Evolutionary conservation across 1,140 invertebrate species (phyloP).

Genomic region (Chrysoperla carnea): DNA sequence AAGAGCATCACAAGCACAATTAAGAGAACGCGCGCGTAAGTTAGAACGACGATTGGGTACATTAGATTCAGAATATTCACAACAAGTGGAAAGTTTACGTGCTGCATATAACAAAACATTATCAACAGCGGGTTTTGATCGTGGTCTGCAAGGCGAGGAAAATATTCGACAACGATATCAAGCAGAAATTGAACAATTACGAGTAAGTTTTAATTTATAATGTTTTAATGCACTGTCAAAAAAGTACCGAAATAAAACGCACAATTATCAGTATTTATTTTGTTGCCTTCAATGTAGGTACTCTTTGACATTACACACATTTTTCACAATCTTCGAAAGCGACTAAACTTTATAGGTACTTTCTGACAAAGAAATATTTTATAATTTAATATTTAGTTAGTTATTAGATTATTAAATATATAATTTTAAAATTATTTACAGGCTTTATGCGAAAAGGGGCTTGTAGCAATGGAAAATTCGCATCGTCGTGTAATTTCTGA

Average conservation of each 20-base stretch:
- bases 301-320: no score
- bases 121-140: slow-evolving; percentile 16
- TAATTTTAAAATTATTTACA: slow-evolving; percentile 10
- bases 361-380: no score
- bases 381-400: no score
- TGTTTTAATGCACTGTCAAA: no score
- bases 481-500: slow-evolving; percentile 69
- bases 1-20: neutral
- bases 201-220: slow-evolving; percentile 35
- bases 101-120: slow-evolving; percentile 45
- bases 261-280: no score
- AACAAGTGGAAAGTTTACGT: slow-evolving; percentile 52
- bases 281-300: no score
- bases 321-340: no score
- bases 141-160: slow-evolving; percentile 30
- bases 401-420: neutral
- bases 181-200: slow-evolving; percentile 69
- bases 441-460: slow-evolving; percentile 69
- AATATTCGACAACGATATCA: slow-evolving; percentile 61
- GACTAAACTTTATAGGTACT: no score
- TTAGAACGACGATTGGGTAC: slow-evolving; percentile 47
- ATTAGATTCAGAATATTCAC: slow-evolving; percentile 57
- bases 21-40: slow-evolving; percentile 40
- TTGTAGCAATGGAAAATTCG: slow-evolving; percentile 74
- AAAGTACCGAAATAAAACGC: no score